A percentile compares a stretch with the other conserved stretches of the same genome.
phyloP scores from a whole-genome alignment of 2,113 vertebrate species.

The Marmota monax region DNA sequence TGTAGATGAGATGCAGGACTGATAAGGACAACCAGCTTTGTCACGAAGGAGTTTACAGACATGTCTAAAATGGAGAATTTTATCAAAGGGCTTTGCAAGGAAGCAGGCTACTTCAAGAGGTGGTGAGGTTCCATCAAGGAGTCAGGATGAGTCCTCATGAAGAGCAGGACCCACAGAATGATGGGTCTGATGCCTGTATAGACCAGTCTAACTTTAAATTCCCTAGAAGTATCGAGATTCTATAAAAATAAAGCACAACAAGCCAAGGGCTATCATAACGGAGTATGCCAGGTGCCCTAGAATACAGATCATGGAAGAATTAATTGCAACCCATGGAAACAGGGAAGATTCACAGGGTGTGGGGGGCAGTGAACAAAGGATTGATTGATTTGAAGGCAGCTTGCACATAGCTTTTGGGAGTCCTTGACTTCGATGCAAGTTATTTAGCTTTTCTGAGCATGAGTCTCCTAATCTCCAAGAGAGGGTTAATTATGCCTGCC shows the following conservation, averaged over 20 bases:
- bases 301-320: constrained; percentile 20
- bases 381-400: constrained; percentile 36
- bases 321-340: background rate
- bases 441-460: constrained; percentile 54
- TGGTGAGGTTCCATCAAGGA: background rate
- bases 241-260: constrained; percentile 32
- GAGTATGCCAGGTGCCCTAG: background rate
- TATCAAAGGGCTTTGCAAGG: background rate
- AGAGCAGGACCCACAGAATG: background rate
- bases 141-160: background rate
- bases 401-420: background rate
- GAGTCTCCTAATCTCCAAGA: constrained; percentile 58
- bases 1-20: constrained; percentile 1
- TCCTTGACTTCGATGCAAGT: background rate
- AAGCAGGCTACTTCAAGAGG: background rate
- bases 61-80: constrained; percentile 19
- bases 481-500: constrained; percentile 61
- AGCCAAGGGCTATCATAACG: background rate
- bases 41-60: background rate
- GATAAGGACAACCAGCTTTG: background rate
- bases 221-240: background rate
- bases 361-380: background rate
- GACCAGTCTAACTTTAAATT: background rate
- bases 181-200: background rate
- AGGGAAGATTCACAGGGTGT: background rate